Percentiles rank a stretch among this genome's conserved stretches.
Conservation (phyloP, 2,113 vertebrate genomes). For the Catharus minimus region DNA sequence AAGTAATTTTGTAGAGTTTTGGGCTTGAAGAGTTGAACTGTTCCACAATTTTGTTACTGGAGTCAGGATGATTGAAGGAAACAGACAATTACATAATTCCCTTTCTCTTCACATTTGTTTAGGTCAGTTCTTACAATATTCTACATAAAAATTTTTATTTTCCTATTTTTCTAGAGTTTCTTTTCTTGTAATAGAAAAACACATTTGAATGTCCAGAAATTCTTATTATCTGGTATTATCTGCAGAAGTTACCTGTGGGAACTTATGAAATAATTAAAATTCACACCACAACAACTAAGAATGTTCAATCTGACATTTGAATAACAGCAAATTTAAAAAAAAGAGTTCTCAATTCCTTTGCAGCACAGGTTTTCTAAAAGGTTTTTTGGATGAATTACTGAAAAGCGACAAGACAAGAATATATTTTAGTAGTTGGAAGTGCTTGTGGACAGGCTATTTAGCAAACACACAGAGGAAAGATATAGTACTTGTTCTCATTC, state of each 20-base stretch:
- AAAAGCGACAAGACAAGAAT: background rate
- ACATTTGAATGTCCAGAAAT: background rate
- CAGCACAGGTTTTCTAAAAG: background rate
- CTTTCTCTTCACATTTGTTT: background rate
- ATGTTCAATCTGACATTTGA: background rate
- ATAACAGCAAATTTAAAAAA: background rate
- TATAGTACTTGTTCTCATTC: background rate
- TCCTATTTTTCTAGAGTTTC: background rate
- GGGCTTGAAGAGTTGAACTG: background rate
- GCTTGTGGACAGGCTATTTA: background rate
- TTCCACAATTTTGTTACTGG: background rate
- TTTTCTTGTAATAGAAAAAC: background rate
- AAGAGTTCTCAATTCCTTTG: background rate
- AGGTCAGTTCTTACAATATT: background rate
- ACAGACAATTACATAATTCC: background rate
- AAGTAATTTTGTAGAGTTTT: background rate
- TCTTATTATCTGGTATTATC: background rate
- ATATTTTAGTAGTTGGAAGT: background rate
- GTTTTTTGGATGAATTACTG: background rate
- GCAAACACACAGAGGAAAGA: background rate
- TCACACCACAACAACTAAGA: background rate
- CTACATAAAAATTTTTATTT: background rate
- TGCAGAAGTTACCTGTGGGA: background rate
- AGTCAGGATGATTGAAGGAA: background rate
- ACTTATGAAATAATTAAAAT: background rate